Percentiles rank a stretch among this genome's conserved stretches.
These are phyloP conservation scores for Centruroides sculpturatus DNA, from an alignment of 1,140 invertebrate species.

Conservation along the genomic window DNA sequence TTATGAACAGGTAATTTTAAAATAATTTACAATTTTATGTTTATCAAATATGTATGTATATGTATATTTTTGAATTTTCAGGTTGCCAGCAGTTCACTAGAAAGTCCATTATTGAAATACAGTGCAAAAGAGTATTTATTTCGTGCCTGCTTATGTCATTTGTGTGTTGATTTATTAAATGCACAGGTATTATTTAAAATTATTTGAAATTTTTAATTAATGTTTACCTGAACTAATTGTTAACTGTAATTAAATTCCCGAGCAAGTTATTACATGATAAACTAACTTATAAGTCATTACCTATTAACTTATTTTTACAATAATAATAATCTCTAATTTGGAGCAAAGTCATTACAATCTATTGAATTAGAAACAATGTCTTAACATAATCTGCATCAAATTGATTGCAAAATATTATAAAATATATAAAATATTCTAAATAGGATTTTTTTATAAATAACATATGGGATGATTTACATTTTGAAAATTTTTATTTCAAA, in stretches of 20 bases:
- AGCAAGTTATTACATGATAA: neutral
- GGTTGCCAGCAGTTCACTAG: constrained; percentile 81
- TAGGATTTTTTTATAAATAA: no score
- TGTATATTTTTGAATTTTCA: constrained; percentile 27
- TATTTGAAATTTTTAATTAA: no score
- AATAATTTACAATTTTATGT: neutral
- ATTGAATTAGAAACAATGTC: no score
- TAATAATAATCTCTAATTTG: neutral
- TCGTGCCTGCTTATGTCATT: constrained; percentile 78
- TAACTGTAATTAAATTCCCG: neutral
- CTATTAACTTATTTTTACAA: neutral
- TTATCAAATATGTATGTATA: neutral
- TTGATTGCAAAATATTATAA: no score
- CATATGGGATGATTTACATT: no score
- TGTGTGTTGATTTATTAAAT: constrained; percentile 89
- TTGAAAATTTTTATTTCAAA: no score
- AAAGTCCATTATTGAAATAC: constrained; percentile 91
- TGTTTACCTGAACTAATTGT: neutral
- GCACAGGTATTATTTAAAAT: constrained; percentile 40
- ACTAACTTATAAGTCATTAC: neutral
- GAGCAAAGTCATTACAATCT: neutral
- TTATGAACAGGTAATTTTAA: constrained; percentile 62
- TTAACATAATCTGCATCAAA: no score
- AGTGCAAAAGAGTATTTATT: constrained; percentile 98
- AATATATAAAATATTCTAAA: no score